These are phyloP conservation scores for Coelinius sp. DNA, from an alignment of 2,888 invertebrate species.

Conservation along the genomic window DNA sequence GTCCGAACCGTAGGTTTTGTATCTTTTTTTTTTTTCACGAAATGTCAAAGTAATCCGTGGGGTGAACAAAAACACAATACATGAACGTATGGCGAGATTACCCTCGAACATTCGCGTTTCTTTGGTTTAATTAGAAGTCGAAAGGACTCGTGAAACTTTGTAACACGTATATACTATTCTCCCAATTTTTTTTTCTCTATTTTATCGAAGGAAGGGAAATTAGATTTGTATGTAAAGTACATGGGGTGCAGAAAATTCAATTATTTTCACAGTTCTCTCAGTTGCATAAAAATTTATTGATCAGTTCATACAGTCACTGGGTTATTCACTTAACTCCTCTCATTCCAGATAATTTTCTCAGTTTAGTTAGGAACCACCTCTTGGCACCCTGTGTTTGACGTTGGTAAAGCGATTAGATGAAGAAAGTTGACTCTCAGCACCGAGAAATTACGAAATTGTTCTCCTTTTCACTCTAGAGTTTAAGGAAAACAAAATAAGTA, in stretches of 20 bases:
- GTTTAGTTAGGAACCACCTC: neutral
- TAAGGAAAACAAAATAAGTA: neutral
- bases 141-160: neutral
- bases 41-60: neutral
- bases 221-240: slow-evolving; percentile 7
- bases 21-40: neutral
- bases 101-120: slow-evolving; percentile 6
- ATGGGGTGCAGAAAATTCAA: slow-evolving; percentile 1
- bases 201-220: neutral
- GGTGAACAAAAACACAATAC: slow-evolving; percentile 5
- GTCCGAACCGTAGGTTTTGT: neutral
- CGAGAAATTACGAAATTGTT: neutral
- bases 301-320: neutral
- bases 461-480: neutral
- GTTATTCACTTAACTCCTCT: neutral
- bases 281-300: neutral
- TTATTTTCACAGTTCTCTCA: neutral
- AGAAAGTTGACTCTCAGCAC: neutral
- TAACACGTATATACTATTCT: neutral
- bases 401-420: neutral
- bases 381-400: neutral
- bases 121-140: slow-evolving; percentile 11
- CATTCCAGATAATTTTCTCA: neutral
- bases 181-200: neutral
- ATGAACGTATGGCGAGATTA: slow-evolving; percentile 3